phyloP scores from a whole-genome alignment of 2,888 invertebrate species.

The Tinea trinotella region DNA sequence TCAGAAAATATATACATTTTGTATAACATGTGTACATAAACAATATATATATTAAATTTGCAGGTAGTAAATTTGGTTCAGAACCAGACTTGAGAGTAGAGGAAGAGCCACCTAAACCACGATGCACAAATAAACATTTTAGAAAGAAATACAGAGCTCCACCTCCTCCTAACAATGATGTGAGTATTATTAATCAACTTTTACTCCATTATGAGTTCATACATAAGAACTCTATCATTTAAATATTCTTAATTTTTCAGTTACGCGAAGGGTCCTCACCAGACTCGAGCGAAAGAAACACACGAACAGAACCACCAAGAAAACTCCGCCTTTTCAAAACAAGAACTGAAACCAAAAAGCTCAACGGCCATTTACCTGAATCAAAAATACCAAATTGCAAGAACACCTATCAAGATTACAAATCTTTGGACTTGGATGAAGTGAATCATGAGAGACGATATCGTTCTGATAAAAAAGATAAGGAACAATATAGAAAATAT shows the following conservation, averaged over 20 bases:
- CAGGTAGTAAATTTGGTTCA: conserved; percentile 75
- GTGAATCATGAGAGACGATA: conserved; percentile 44
- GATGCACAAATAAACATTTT: conserved; percentile 63
- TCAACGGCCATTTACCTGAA: conserved; percentile 42
- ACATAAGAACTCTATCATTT: conserved; percentile 22
- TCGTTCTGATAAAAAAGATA: conserved; percentile 57
- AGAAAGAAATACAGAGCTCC: conserved; percentile 87
- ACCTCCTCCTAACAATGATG: conserved; percentile 66
- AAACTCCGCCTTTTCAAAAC: conserved; percentile 81
- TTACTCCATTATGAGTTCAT: conserved; percentile 23
- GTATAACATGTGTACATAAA: no score
- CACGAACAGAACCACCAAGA: conserved; percentile 62
- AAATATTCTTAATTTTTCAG: conserved; percentile 29
- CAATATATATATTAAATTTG: conserved; percentile 24
- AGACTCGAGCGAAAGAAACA: conserved; percentile 70
- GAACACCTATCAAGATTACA: conserved; percentile 48
- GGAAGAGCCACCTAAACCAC: conserved; percentile 50
- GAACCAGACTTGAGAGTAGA: conserved; percentile 78
- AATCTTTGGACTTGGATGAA: conserved; percentile 46
- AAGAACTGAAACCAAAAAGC: conserved; percentile 78
- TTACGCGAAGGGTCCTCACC: conserved; percentile 71
- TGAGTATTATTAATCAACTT: conserved; percentile 33
- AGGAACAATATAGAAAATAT: conserved; percentile 56
- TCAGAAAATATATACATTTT: no score
- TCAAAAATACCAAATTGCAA: conserved; percentile 41